Conservation (phyloP, 2,888 invertebrate genomes). For the Chalcosyrphus nemorum region DNA sequence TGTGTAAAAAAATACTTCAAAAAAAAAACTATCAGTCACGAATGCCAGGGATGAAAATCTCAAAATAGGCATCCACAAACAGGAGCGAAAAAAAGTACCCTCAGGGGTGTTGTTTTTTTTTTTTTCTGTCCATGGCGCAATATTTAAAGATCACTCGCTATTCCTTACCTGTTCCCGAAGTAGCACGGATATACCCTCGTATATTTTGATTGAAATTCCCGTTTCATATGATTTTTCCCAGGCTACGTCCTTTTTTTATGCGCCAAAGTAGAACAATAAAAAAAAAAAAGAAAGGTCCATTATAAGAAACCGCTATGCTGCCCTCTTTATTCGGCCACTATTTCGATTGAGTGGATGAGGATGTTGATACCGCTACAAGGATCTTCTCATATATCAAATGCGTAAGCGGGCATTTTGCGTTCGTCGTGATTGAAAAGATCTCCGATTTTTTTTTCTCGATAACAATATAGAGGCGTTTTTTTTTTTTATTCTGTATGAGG, state of each 20-base stretch:
- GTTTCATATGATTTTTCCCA: slow-evolving; percentile 62
- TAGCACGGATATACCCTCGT: slow-evolving; percentile 29
- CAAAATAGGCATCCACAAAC: slow-evolving; percentile 15
- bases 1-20: background rate
- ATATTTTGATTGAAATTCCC: slow-evolving; percentile 36
- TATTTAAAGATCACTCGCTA: slow-evolving; percentile 30
- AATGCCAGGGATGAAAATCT: slow-evolving; percentile 24
- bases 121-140: slow-evolving; percentile 40
- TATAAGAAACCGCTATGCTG: slow-evolving; percentile 69
- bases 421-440: slow-evolving; percentile 58
- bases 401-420: slow-evolving; percentile 69
- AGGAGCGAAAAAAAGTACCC: background rate
- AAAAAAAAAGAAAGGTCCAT: slow-evolving; percentile 61
- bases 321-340: slow-evolving; percentile 70
- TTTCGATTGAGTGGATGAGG: slow-evolving; percentile 67
- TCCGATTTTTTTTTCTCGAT: slow-evolving; percentile 15
- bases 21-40: background rate
- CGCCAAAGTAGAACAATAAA: slow-evolving; percentile 2
- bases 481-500: slow-evolving; percentile 41
- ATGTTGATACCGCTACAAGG: slow-evolving; percentile 71
- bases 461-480: slow-evolving; percentile 53
- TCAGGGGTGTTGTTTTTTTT: slow-evolving; percentile 14
- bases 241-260: slow-evolving; percentile 30
- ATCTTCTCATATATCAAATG: slow-evolving; percentile 72
- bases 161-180: slow-evolving; percentile 55